These are phyloP conservation scores for Zaprionus taronus DNA, from an alignment of 1,140 invertebrate species.

Conservation along the genomic window DNA sequence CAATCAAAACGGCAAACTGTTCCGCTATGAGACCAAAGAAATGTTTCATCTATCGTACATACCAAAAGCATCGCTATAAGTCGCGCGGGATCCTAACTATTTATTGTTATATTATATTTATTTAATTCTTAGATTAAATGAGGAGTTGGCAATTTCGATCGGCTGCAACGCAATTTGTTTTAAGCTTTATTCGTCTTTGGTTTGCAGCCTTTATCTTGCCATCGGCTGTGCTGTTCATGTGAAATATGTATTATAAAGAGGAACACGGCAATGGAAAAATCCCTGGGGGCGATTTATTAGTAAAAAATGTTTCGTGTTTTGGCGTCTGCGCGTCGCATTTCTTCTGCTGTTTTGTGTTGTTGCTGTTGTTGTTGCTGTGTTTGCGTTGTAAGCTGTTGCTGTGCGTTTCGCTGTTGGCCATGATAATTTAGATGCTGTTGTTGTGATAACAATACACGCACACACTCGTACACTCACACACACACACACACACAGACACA, in stretches of 20 bases:
- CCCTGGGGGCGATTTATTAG: conserved; percentile 51
- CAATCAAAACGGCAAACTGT: conserved; percentile 87
- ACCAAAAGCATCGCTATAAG: conserved; percentile 19
- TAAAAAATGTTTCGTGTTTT: conserved; percentile 68
- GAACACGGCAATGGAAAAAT: conserved; percentile 60
- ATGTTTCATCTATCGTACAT: conserved; percentile 26
- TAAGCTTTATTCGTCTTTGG: neutral
- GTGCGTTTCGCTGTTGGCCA: conserved; percentile 42
- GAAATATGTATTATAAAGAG: conserved; percentile 67
- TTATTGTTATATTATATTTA: neutral
- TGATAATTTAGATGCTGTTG: conserved; percentile 61
- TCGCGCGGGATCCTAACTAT: neutral
- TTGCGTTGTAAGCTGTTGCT: conserved; percentile 76
- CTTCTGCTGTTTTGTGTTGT: conserved; percentile 62
- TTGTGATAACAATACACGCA: conserved; percentile 58
- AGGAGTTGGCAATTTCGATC: conserved; percentile 9
- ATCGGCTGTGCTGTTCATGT: conserved; percentile 62
- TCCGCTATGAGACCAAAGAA: conserved; percentile 84
- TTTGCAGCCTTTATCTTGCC: conserved; percentile 38
- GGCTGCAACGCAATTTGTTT: neutral
- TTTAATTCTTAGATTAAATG: neutral
- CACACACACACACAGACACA: conserved; percentile 17
- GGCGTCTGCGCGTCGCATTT: conserved; percentile 50
- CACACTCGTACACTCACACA: conserved; percentile 22
- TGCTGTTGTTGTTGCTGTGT: conserved; percentile 59